Evolutionary conservation across 2,113 vertebrate genomes (phyloP), one percentile per base, ranked within the genome.

Genomic region (Athene noctua): DNA sequence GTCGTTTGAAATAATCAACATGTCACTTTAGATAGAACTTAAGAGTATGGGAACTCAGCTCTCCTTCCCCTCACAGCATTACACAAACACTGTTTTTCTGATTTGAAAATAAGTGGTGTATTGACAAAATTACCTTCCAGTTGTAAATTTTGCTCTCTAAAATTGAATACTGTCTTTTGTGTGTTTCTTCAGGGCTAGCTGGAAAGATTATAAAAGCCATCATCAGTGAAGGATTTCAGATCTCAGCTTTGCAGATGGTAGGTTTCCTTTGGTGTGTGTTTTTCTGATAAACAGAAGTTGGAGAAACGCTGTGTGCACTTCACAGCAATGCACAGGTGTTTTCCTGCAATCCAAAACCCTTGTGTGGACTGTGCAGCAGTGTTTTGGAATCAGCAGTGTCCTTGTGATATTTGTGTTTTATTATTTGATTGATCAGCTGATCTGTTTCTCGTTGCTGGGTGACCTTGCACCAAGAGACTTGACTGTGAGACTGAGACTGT

Each of bases 201-300:
- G 99, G 99, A 72, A 99, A 99, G 96, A 99, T 99, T 88, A 97
- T 99, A 72, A 98, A 98, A 97, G 97, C 99, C 88, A 99, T 99
- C 85, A 96, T 97, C 79, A 97, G 97, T 29, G 98, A 98, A 73
- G 99, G 99, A 79, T 99, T 99, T 98, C 97, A 99, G 92, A 98
- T 99, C 95, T 98, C 99, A 68, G 99, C 99, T 52, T 97, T 99
- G 96, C 98, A 99, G 96, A 99, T 99, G 99, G 98, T 98, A 97
- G 25, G 98, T 97, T 87, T 65, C 49, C 88, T 66, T 86, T 77
- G 65, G 27, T 82, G 38, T 84, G 19, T 68, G 27, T 80, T 95
- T 79, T 65, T 63, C 32, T 47, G 40, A 67, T 80, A 79, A 91
- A 89, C 55, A 57, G 55, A 75, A 93, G 51, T 25, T 83, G 21